Conservation (phyloP, 1,140 invertebrate species). For the Meloidogyne floridensis region DNA sequence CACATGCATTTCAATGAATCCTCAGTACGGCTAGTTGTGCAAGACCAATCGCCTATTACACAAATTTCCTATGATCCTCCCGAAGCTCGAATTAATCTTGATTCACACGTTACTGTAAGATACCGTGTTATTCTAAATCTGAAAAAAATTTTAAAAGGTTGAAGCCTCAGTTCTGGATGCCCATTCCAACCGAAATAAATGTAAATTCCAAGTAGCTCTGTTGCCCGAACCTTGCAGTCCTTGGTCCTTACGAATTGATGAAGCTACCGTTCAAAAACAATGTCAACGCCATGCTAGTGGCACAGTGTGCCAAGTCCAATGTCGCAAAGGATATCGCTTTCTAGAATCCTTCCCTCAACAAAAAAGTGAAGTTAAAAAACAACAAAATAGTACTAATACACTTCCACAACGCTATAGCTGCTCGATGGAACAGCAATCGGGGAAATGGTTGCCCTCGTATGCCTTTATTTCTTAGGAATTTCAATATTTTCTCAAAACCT, state of each 20-base stretch:
- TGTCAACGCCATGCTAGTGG: constrained; percentile 76
- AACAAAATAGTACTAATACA: neutral
- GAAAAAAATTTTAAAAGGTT: constrained; percentile 65
- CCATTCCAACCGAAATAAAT: constrained; percentile 84
- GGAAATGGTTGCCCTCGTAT: constrained; percentile 31
- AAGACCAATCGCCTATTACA: constrained; percentile 84
- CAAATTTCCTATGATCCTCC: constrained; percentile 78
- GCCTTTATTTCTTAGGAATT: neutral
- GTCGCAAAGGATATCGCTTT: constrained; percentile 84
- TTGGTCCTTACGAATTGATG: constrained; percentile 84
- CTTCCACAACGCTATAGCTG: constrained; percentile 74
- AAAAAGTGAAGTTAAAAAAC: neutral
- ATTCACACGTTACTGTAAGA: constrained; percentile 82
- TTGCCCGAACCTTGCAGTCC: constrained; percentile 83
- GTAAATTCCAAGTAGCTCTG: constrained; percentile 84
- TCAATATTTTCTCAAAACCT: neutral
- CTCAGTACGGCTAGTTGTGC: constrained; percentile 79
- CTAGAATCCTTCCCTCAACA: constrained; percentile 86
- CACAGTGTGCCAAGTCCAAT: constrained; percentile 84
- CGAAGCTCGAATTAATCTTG: constrained; percentile 81
- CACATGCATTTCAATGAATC: constrained; percentile 90
- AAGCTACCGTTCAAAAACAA: constrained; percentile 78
- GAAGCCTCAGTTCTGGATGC: constrained; percentile 85
- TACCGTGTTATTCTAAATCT: neutral
- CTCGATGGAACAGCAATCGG: constrained; percentile 60